These are phyloP conservation scores for Heteromurus nitidus DNA, from an alignment of 2,888 invertebrate genomes.

Conservation along the genomic window DNA sequence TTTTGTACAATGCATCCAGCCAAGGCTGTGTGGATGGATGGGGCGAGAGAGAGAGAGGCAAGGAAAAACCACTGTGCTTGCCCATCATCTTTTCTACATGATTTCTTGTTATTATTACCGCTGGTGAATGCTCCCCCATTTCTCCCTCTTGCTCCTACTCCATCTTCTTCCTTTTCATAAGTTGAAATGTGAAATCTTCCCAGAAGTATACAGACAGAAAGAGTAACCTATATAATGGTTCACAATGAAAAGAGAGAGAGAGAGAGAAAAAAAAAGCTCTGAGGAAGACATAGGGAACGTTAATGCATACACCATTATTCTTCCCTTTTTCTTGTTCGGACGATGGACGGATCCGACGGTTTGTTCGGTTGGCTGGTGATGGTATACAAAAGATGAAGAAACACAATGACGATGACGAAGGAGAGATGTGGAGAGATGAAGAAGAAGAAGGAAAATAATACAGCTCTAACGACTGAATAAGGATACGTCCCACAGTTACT, in stretches of 20 bases:
- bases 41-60: constrained; percentile 37
- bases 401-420: constrained; percentile 59
- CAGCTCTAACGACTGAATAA: constrained; percentile 19
- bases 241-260: constrained; percentile 1
- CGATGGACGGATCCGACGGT: constrained; percentile 45
- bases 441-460: constrained; percentile 10
- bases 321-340: constrained; percentile 26
- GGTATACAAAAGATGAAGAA: constrained; percentile 51
- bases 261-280: not conserved
- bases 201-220: constrained; percentile 19
- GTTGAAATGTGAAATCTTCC: constrained; percentile 46
- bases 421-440: constrained; percentile 1
- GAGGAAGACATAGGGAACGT: not conserved
- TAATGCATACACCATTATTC: constrained; percentile 53
- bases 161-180: constrained; percentile 44
- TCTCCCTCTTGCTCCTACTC: constrained; percentile 14
- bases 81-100: constrained; percentile 61
- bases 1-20: not conserved
- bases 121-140: constrained; percentile 59
- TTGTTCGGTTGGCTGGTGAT: constrained; percentile 60
- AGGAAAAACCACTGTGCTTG: constrained; percentile 62
- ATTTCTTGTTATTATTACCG: constrained; percentile 48
- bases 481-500: not conserved
- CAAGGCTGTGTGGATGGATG: not conserved
- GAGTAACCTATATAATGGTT: constrained; percentile 10